phyloP scores from a whole-genome alignment of 1,140 invertebrate species.

The Vanessa atalanta region DNA sequence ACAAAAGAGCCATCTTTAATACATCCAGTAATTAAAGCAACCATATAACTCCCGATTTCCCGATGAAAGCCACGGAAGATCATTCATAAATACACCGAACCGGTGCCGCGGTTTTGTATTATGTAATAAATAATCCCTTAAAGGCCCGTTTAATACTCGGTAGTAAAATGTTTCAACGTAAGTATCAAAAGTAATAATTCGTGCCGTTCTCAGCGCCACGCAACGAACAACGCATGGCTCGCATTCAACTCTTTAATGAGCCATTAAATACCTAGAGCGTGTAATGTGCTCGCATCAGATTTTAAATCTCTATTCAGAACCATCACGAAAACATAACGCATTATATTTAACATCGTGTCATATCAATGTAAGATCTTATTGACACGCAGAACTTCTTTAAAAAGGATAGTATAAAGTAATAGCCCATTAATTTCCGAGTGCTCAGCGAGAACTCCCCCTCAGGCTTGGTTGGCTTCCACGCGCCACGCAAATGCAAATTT shows the following conservation, averaged over 20 bases:
- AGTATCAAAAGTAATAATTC: neutral
- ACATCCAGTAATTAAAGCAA: neutral
- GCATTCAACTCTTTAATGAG: neutral
- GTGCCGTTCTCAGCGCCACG: neutral
- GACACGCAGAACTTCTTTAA: neutral
- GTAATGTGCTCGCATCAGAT: neutral
- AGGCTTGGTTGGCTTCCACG: too few relatives aligned
- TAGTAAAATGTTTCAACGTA: neutral
- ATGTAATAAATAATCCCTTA: constrained; percentile 2
- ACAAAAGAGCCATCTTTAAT: too few relatives aligned
- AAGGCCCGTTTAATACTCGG: neutral
- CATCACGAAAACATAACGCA: neutral
- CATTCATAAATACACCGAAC: neutral
- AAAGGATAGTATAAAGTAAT: too few relatives aligned
- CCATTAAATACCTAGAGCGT: neutral
- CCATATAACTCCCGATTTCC: neutral
- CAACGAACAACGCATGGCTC: neutral
- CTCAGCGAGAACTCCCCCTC: too few relatives aligned
- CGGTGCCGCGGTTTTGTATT: neutral
- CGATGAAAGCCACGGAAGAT: neutral
- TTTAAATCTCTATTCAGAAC: neutral
- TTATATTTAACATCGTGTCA: neutral
- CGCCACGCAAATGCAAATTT: too few relatives aligned
- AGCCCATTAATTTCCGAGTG: too few relatives aligned
- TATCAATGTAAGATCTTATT: neutral